Percentiles rank a stretch among this genome's conserved stretches.
Evolutionary conservation across 2,888 invertebrate genomes (phyloP).

Genomic region (Amphipoea oculea): DNA sequence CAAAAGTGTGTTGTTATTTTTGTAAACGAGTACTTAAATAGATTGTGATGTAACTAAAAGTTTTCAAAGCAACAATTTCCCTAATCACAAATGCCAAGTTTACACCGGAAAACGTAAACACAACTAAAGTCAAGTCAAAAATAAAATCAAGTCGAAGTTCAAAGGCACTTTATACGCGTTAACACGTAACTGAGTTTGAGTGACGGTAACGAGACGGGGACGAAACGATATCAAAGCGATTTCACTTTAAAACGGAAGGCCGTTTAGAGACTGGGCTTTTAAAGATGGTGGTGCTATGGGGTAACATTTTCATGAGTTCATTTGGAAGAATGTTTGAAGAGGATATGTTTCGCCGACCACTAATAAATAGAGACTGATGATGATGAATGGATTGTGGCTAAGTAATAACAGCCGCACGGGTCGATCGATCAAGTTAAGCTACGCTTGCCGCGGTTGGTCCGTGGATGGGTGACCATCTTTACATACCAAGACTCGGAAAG

Average conservation of each 20-base stretch:
- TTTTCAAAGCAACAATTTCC: conserved; percentile 4
- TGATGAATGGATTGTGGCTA: no score
- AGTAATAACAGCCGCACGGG: no score
- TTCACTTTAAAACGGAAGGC: conserved; percentile 42
- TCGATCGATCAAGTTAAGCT: no score
- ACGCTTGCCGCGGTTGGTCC: no score
- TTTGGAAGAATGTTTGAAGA: no score
- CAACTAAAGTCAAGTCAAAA: neutral
- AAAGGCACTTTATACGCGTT: conserved; percentile 42
- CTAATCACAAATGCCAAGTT: conserved; percentile 22
- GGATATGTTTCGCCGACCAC: neutral
- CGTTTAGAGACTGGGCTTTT: neutral
- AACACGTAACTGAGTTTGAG: conserved; percentile 42
- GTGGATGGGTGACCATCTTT: no score
- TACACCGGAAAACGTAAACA: conserved; percentile 27
- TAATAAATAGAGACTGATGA: no score
- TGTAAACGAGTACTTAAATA: no score
- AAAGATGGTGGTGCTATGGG: neutral
- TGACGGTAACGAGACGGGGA: conserved; percentile 52
- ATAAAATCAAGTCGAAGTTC: conserved; percentile 44
- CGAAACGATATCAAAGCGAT: conserved; percentile 56
- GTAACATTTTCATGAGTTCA: neutral
- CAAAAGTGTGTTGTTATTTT: no score
- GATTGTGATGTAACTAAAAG: neutral
- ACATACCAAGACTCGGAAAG: no score